These are phyloP conservation scores for Cranoglanis bouderius DNA, from an alignment of 2,113 vertebrate genomes.

Conservation along the genomic window DNA sequence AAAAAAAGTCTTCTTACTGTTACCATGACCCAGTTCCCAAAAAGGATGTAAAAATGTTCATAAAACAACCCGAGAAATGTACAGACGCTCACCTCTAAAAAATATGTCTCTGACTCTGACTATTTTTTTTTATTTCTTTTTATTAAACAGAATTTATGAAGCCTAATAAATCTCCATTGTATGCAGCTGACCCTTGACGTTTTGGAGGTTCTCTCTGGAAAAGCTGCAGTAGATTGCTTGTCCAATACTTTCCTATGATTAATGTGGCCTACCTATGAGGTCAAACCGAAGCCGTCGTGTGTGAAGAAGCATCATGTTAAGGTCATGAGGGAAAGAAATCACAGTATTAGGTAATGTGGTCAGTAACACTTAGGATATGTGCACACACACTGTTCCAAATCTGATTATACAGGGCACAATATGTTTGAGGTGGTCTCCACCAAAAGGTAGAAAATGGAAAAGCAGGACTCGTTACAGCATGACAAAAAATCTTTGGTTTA, in stretches of 20 bases:
- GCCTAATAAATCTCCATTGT: conserved; percentile 49
- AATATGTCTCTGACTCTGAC: background rate
- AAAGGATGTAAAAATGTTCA: background rate
- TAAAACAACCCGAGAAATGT: background rate
- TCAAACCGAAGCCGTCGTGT: conserved; percentile 54
- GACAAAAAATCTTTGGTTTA: background rate
- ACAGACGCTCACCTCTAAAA: background rate
- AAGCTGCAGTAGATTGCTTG: conserved; percentile 38
- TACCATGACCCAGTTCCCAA: conserved; percentile 12
- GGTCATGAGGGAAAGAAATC: conserved; percentile 46
- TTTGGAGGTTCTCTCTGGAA: conserved; percentile 16
- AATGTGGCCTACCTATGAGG: conserved; percentile 52
- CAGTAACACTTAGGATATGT: conserved; percentile 6
- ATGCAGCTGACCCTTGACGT: conserved; percentile 8
- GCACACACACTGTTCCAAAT: background rate
- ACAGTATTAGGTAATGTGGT: conserved; percentile 33
- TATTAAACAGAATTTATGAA: conserved; percentile 50
- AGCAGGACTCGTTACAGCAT: background rate
- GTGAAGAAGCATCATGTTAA: conserved; percentile 51
- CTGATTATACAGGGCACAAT: conserved; percentile 16
- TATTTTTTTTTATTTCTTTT: conserved; percentile 21
- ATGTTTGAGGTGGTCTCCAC: background rate
- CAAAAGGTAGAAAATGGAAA: background rate
- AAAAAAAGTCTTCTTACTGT: background rate
- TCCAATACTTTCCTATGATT: conserved; percentile 50